Evolutionary conservation across 2,888 invertebrate species (phyloP), one percentile per base, ranked within the genome.

Genomic region (Idaea biselata): DNA sequence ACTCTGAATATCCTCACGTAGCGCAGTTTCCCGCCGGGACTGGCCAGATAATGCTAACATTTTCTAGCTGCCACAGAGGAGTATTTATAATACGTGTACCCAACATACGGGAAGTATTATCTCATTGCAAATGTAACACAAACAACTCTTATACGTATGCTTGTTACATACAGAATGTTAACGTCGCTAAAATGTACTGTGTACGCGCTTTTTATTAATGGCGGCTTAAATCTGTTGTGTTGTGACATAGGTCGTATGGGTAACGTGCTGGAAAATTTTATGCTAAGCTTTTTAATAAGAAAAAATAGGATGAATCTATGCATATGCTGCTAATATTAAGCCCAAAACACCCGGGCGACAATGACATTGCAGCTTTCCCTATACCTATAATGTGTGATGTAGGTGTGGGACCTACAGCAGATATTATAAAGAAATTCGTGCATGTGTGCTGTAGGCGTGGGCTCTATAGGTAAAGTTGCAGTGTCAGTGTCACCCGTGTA

Each of bases 1-100:
- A 58, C 65, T 62, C 54, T 55, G 65, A 62, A 63, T 65, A 64
- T 66, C 66, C 61, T 60, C 66, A 67, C 66, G 64, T 66, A 63
- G 58, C 54, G 16, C 58, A 60, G 60, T 59, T 61, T 58, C 64
- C 61, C 63, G 32, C 58, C n/a, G 63, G 63, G 63, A 63, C 58
- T 54, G 16, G 56, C 31, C 18, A 55, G 16, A 17, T 66, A 60
- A 59, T 54, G 31, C 58, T 63, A 59, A 65, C 63, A 64, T 60
- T 63, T 58, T 61, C 63, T 59, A 63, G 62, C 61, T 57, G 55
- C 56, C 61, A 55, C 55, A 55, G 5, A 55, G 64, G 60, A 62
- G 66, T 69, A 62, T 66, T 68, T 61, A 64, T 60, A 58, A 58
- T 61, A n/a, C n/a, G n/a, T n/a, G n/a, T 56, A 55, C 58, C 63